A percentile compares a stretch with the other conserved stretches of the same genome.
These are phyloP conservation scores for Hippasteria phrygiana DNA, from an alignment of 53 echinoderm and acorn worm genomes.

Conservation along the genomic window DNA sequence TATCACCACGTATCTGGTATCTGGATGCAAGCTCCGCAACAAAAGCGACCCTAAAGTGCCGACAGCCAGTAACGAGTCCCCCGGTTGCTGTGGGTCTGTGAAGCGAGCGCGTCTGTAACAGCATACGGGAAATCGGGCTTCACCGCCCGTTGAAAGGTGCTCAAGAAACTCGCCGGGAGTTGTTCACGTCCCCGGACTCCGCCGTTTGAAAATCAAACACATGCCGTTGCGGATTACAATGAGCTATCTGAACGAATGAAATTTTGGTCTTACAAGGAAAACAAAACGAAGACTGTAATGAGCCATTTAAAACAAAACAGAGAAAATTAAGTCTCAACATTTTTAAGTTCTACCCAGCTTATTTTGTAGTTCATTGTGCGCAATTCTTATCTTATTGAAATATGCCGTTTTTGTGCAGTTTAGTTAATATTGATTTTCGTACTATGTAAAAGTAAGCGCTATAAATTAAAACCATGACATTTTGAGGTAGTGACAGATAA, in stretches of 20 bases:
- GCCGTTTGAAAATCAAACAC: background rate
- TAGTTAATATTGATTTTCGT: too few relatives aligned
- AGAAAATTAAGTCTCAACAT: too few relatives aligned
- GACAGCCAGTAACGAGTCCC: background rate
- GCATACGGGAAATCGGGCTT: background rate
- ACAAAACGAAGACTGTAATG: too few relatives aligned
- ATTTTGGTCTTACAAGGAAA: too few relatives aligned
- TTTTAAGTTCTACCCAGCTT: too few relatives aligned
- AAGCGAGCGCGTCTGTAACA: background rate
- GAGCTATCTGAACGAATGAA: background rate
- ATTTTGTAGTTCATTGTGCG: too few relatives aligned
- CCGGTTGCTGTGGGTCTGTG: background rate
- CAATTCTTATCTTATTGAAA: too few relatives aligned
- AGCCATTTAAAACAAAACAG: too few relatives aligned
- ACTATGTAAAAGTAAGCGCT: too few relatives aligned
- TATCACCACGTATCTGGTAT: constrained; percentile 5
- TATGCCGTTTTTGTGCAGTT: too few relatives aligned
- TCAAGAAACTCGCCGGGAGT: background rate
- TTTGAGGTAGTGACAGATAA: too few relatives aligned
- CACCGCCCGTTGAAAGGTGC: background rate
- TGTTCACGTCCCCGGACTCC: background rate
- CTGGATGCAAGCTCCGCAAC: background rate
- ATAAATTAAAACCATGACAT: too few relatives aligned
- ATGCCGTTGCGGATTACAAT: background rate
- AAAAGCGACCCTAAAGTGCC: background rate